A percentile compares a stretch with the other conserved stretches of the same genome.
These are phyloP conservation scores for Hylaeus volcanicus DNA, from an alignment of 1,140 invertebrate genomes.

Conservation along the genomic window DNA sequence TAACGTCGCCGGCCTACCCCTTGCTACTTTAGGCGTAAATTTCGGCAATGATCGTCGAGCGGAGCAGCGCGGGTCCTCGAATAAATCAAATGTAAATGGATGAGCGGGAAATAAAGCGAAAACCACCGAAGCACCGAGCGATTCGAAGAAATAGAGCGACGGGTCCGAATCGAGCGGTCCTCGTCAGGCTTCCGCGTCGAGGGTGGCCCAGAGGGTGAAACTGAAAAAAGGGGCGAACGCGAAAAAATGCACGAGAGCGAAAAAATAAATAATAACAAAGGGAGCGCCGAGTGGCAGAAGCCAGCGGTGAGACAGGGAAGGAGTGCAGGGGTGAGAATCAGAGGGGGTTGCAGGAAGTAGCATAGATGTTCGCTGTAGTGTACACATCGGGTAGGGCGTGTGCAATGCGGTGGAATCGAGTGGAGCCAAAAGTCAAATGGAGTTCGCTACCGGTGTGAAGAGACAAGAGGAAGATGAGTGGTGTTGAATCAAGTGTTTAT, in stretches of 20 bases:
- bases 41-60: slow-evolving; percentile 27
- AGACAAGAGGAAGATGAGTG: slow-evolving; percentile 49
- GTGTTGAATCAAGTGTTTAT: slow-evolving; percentile 54
- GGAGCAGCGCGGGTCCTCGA: slow-evolving; percentile 54
- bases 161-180: not conserved
- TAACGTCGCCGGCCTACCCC: too few species aligned
- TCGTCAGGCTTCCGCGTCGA: not conserved
- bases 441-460: slow-evolving; percentile 43
- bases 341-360: slow-evolving; percentile 4
- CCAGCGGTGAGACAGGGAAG: not conserved
- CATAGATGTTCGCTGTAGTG: slow-evolving; percentile 55
- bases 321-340: slow-evolving; percentile 27
- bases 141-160: slow-evolving; percentile 31
- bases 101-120: slow-evolving; percentile 64
- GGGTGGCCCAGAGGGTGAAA: not conserved
- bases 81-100: slow-evolving; percentile 65
- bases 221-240: not conserved
- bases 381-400: slow-evolving; percentile 55
- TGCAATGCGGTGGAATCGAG: slow-evolving; percentile 67
- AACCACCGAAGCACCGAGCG: slow-evolving; percentile 44
- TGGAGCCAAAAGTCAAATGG: slow-evolving; percentile 64
- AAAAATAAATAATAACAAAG: not conserved
- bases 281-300: not conserved
- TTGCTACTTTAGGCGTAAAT: too few species aligned
- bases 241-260: not conserved